Conservation (phyloP, 2,888 invertebrate genomes). For the Drosophila parthenogenetica region DNA sequence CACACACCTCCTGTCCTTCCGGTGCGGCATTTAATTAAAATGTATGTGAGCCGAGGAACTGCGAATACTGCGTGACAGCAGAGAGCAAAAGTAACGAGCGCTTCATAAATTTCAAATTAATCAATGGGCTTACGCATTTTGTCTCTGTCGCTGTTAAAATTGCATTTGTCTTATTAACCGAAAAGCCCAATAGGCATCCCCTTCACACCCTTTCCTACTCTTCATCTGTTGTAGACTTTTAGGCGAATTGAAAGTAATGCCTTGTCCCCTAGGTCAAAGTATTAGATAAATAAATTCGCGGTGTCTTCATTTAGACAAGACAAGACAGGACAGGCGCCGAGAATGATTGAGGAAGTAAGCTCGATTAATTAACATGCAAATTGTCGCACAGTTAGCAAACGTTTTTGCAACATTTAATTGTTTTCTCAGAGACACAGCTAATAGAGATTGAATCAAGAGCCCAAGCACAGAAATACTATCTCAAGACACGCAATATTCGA, state of each 20-base stretch:
- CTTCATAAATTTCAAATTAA: constrained; percentile 81
- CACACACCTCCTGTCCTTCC: constrained; percentile 35
- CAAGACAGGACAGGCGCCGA: constrained; percentile 4
- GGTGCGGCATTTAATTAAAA: constrained; percentile 73
- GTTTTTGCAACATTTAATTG: constrained; percentile 36
- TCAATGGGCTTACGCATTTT: constrained; percentile 74
- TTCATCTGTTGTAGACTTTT: not conserved
- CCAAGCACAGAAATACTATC: not conserved
- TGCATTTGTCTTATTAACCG: constrained; percentile 58
- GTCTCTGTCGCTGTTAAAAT: constrained; percentile 50
- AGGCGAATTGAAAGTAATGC: constrained; percentile 51
- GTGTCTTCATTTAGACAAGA: constrained; percentile 1
- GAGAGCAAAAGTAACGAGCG: constrained; percentile 69
- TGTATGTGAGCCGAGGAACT: constrained; percentile 65
- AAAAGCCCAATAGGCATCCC: not conserved
- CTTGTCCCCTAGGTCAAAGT: constrained; percentile 4
- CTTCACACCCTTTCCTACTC: constrained; percentile 2
- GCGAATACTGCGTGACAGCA: constrained; percentile 33
- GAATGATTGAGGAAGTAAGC: constrained; percentile 12
- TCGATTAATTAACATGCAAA: constrained; percentile 32
- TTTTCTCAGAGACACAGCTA: constrained; percentile 12
- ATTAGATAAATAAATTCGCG: constrained; percentile 49
- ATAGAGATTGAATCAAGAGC: constrained; percentile 20
- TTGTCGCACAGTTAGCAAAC: constrained; percentile 38
- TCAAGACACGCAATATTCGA: not conserved